phyloP scores from a whole-genome alignment of 2,888 invertebrate genomes.

The Nymphalis polychloros region DNA sequence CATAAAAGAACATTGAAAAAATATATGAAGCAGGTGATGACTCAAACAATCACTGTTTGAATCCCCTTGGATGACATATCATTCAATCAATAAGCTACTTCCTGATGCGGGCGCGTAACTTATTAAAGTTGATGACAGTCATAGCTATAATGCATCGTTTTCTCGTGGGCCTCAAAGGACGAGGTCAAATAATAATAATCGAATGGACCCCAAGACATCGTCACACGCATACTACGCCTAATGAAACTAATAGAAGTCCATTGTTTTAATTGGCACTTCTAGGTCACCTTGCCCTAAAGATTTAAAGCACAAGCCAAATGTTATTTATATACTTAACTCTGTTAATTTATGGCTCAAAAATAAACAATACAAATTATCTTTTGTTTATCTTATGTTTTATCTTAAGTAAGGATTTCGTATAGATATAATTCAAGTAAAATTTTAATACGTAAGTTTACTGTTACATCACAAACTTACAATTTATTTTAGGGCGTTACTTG shows the following conservation, averaged over 20 bases:
- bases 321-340: background rate
- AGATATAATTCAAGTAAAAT: no score
- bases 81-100: constrained; percentile 73
- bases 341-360: background rate
- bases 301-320: constrained; percentile 7
- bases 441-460: background rate
- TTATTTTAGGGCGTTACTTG: constrained; percentile 27
- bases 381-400: no score
- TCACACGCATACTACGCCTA: constrained; percentile 56
- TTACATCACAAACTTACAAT: constrained; percentile 18
- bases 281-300: constrained; percentile 27
- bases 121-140: constrained; percentile 73
- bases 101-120: constrained; percentile 75
- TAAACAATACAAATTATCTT: no score
- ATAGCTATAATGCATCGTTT: constrained; percentile 64
- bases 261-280: constrained; percentile 32
- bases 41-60: constrained; percentile 54
- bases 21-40: constrained; percentile 42
- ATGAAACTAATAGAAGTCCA: constrained; percentile 68
- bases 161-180: constrained; percentile 70
- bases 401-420: no score
- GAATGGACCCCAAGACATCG: constrained; percentile 54
- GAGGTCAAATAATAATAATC: constrained; percentile 69
- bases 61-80: constrained; percentile 59
- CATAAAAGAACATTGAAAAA: constrained; percentile 9